Percentiles rank a stretch among this genome's conserved stretches.
Conservation (phyloP, 2,113 vertebrate genomes). For the Tor tambroides region DNA sequence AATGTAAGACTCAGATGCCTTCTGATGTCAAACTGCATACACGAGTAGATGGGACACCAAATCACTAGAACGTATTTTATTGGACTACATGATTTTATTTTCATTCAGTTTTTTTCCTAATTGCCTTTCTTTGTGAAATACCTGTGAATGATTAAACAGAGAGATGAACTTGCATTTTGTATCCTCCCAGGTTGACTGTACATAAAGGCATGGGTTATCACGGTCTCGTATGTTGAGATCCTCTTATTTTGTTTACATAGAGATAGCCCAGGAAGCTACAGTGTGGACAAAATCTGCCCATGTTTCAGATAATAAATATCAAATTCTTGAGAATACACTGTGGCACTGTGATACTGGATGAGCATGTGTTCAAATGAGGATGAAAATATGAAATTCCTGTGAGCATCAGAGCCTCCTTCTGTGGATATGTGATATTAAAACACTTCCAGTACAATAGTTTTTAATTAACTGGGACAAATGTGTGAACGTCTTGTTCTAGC, state of each 20-base stretch:
- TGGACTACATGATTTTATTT: conserved; percentile 5
- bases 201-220: conserved; percentile 47
- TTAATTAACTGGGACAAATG: neutral
- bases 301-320: conserved; percentile 47
- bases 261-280: conserved; percentile 46
- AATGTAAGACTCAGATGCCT: conserved; percentile 15
- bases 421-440: conserved; percentile 17
- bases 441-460: neutral
- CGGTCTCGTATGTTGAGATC: conserved; percentile 46
- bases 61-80: conserved; percentile 8
- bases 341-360: conserved; percentile 29
- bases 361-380: neutral
- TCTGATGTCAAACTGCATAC: conserved; percentile 40
- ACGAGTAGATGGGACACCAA: conserved; percentile 32
- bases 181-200: conserved; percentile 49
- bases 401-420: neutral
- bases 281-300: conserved; percentile 39
- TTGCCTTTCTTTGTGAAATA: conserved; percentile 47
- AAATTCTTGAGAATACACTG: conserved; percentile 20
- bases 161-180: conserved; percentile 42
- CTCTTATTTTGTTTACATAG: conserved; percentile 51
- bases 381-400: neutral
- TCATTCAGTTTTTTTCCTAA: neutral
- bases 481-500: neutral
- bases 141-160: conserved; percentile 43